Percentiles rank a stretch among this genome's conserved stretches.
Evolutionary conservation across 2,113 vertebrate species (phyloP).

Genomic region (Daboia siamensis): DNA sequence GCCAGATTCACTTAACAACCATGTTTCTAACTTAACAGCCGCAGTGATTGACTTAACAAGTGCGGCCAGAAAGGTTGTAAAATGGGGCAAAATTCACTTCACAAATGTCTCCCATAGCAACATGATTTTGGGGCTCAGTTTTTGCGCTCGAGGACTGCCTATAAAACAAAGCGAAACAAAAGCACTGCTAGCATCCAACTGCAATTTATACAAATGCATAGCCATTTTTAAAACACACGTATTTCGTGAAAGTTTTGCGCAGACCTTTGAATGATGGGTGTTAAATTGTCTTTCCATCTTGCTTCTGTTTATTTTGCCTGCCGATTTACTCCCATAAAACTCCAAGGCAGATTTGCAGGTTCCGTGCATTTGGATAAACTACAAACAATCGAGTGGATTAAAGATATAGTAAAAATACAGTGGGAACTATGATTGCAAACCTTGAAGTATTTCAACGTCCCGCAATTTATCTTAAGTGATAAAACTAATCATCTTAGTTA

Average conservation of each 20-base stretch:
- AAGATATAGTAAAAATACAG: not conserved
- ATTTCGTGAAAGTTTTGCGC: not conserved
- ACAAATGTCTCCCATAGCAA: too few species aligned
- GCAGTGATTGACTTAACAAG: too few species aligned
- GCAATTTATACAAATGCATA: not conserved
- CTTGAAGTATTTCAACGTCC: not conserved
- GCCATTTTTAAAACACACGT: not conserved
- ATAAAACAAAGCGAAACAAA: not conserved
- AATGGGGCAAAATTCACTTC: too few species aligned
- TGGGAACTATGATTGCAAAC: not conserved
- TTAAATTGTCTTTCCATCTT: not conserved
- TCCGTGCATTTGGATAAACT: not conserved
- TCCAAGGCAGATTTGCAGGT: not conserved
- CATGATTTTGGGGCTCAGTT: too few species aligned
- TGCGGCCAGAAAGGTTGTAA: too few species aligned
- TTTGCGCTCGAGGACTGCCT: too few species aligned
- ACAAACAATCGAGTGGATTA: not conserved
- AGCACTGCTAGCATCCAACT: not conserved
- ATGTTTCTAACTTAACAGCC: too few species aligned
- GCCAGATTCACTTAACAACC: too few species aligned
- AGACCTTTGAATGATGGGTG: not conserved
- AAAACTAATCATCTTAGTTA: too few species aligned
- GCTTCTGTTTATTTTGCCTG: not conserved
- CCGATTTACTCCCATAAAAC: not conserved
- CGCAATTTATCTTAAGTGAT: not conserved